These are phyloP conservation scores for Odontomachus brunneus DNA, from an alignment of 1,140 invertebrate genomes.

Conservation along the genomic window DNA sequence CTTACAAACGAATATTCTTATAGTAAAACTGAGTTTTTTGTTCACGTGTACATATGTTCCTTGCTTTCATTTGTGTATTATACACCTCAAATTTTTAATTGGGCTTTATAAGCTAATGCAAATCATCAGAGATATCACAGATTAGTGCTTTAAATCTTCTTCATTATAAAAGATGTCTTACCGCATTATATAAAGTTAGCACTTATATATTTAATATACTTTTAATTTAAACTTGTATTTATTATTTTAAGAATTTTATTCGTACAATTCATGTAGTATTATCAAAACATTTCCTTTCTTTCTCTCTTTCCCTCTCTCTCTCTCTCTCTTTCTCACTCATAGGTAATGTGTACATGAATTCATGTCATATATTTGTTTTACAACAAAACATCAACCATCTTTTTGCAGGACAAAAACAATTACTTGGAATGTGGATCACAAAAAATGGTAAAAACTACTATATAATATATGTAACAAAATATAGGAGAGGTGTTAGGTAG, in stretches of 20 bases:
- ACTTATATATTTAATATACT: neutral
- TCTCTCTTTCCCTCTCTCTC: no score
- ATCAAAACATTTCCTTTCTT: neutral
- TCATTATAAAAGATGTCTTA: conserved; percentile 14
- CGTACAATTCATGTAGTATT: neutral
- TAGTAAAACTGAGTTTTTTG: conserved; percentile 10
- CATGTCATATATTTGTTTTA: conserved; percentile 72
- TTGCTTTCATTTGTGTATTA: neutral
- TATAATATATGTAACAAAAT: conserved; percentile 58
- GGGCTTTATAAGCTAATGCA: neutral
- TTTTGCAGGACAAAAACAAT: conserved; percentile 94
- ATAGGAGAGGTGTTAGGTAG: conserved; percentile 48
- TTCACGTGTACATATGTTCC: neutral
- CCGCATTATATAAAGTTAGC: neutral
- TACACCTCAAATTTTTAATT: neutral
- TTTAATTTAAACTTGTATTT: conserved; percentile 9
- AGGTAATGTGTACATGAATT: conserved; percentile 48
- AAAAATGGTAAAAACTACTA: conserved; percentile 89
- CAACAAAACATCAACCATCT: conserved; percentile 78
- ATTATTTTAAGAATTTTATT: neutral
- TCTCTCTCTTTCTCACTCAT: conserved; percentile 20
- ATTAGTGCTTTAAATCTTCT: neutral
- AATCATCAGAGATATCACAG: neutral
- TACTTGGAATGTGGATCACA: conserved; percentile 92
- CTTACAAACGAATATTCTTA: conserved; percentile 31